Percentiles rank a stretch among this genome's conserved stretches.
phyloP scores from a whole-genome alignment of 2,888 invertebrate species.

The Drosophila kuntzei region DNA sequence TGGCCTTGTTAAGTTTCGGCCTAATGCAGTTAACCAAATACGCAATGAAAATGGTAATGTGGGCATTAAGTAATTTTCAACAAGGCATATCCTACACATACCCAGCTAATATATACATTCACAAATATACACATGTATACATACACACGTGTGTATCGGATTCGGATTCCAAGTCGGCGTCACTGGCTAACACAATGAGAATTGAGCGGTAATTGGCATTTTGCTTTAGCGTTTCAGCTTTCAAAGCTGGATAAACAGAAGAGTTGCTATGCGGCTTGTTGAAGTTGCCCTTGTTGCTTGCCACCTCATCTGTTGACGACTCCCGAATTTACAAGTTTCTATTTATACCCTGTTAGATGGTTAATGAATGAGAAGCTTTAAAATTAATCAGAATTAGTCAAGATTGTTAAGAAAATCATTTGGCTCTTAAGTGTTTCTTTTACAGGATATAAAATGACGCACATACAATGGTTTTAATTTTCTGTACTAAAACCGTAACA shows the following conservation, averaged over 20 bases:
- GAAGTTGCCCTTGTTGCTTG: background rate
- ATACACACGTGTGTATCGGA: background rate
- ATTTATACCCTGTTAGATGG: background rate
- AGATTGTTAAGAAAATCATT: too few species aligned
- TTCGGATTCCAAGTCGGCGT: slow-evolving; percentile 17
- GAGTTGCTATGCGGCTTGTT: slow-evolving; percentile 15
- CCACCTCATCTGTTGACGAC: slow-evolving; percentile 4
- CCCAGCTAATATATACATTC: background rate
- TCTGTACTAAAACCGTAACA: too few species aligned
- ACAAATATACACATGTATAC: background rate
- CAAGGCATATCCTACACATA: background rate
- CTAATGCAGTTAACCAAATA: slow-evolving; percentile 62
- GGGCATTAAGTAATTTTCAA: slow-evolving; percentile 55
- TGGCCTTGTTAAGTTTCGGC: slow-evolving; percentile 21
- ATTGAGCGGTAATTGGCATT: slow-evolving; percentile 73
- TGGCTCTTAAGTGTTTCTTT: too few species aligned
- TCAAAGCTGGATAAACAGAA: slow-evolving; percentile 26
- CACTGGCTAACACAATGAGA: slow-evolving; percentile 62
- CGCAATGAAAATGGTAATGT: slow-evolving; percentile 55
- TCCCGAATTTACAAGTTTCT: background rate
- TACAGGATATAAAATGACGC: too few species aligned
- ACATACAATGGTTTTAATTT: too few species aligned
- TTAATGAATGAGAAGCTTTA: background rate
- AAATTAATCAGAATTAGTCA: background rate
- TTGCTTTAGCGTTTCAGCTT: slow-evolving; percentile 29